Evolutionary conservation across 2,888 invertebrate species (phyloP).

Genomic region (Hemaris fuciformis): DNA sequence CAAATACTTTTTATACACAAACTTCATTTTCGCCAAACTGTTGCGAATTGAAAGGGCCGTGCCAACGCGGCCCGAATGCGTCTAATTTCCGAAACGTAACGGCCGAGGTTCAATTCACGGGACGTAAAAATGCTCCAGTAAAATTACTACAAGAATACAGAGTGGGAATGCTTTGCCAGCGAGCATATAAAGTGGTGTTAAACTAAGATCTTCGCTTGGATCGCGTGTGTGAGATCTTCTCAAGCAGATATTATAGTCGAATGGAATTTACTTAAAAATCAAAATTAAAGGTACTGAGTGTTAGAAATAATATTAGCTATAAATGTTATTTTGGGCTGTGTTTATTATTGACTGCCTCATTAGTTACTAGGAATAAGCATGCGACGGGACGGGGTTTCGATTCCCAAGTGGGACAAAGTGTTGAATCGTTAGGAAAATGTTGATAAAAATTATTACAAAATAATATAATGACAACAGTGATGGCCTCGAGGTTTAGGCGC

Average conservation of each 20-base stretch:
- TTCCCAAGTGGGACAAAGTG: too few species aligned
- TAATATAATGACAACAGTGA: too few species aligned
- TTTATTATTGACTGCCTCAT: too few species aligned
- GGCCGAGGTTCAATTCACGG: not conserved
- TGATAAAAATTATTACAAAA: too few species aligned
- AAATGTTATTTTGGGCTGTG: too few species aligned
- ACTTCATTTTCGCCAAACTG: not conserved
- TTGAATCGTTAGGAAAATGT: too few species aligned
- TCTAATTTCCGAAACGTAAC: constrained; percentile 8
- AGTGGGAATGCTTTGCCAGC: not conserved
- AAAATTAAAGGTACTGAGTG: too few species aligned
- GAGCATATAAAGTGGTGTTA: constrained; percentile 1
- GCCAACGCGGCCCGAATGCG: not conserved
- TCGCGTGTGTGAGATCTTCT: not conserved
- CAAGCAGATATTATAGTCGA: not conserved
- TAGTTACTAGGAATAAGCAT: too few species aligned
- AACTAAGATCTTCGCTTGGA: not conserved
- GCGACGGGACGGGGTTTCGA: too few species aligned
- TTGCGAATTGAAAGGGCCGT: not conserved
- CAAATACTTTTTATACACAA: not conserved
- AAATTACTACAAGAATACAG: constrained; percentile 3
- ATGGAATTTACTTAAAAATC: too few species aligned
- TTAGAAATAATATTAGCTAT: too few species aligned
- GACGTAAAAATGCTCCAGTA: not conserved
- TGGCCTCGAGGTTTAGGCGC: too few species aligned